A percentile compares a stretch with the other conserved stretches of the same genome.
These are phyloP conservation scores for Holothuria scabra DNA, from an alignment of 53 echinoderm and acorn worm species.

Conservation along the genomic window DNA sequence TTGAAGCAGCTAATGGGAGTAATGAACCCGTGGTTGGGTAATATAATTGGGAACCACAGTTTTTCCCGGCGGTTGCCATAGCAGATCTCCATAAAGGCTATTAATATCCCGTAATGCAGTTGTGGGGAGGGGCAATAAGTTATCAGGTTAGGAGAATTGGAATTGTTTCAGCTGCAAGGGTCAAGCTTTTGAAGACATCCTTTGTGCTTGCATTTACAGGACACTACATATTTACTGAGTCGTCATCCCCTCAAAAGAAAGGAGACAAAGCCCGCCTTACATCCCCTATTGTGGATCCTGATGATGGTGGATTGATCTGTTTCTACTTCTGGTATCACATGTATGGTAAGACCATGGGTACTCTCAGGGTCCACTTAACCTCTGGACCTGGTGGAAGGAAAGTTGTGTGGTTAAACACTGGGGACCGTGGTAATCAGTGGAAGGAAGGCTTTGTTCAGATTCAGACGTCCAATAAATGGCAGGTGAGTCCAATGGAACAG, in stretches of 20 bases:
- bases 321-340: constrained; percentile 94
- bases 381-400: background rate
- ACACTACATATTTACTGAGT: constrained; percentile 78
- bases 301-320: constrained; percentile 52
- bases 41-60: no score
- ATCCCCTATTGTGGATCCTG: constrained; percentile 49
- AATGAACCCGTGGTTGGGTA: no score
- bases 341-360: constrained; percentile 78
- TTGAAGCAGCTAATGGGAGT: no score
- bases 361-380: constrained; percentile 61
- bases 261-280: constrained; percentile 60
- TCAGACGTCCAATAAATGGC: background rate
- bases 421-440: constrained; percentile 54
- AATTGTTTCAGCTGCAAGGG: no score
- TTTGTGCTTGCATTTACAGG: constrained; percentile 37
- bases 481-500: background rate
- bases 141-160: no score
- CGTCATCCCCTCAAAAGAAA: constrained; percentile 55
- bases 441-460: constrained; percentile 41
- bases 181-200: background rate
- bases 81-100: no score
- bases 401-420: constrained; percentile 42
- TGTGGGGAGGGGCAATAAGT: no score
- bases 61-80: no score
- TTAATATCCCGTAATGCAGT: no score